Conservation (phyloP, 2,888 invertebrate genomes). For the Cheilosia soror region DNA sequence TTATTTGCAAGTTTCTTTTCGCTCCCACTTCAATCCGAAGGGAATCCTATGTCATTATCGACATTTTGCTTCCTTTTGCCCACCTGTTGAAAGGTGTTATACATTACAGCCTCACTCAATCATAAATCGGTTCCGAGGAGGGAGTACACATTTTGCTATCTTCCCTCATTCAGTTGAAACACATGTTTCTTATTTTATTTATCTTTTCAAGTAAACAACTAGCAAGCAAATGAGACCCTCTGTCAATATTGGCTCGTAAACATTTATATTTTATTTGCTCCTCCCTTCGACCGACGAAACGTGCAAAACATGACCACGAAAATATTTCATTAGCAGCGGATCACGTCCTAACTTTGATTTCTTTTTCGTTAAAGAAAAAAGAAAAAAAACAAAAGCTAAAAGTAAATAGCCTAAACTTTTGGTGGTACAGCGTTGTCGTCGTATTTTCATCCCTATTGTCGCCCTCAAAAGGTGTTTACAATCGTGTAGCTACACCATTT, state of each 20-base stretch:
- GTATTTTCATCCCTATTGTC: neutral
- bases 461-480: conserved; percentile 3
- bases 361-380: conserved; percentile 23
- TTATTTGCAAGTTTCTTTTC: too few relatives aligned
- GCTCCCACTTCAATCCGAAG: too few relatives aligned
- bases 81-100: too few relatives aligned
- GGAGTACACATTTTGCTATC: conserved; percentile 9
- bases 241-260: conserved; percentile 23
- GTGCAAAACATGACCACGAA: conserved; percentile 9
- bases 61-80: too few relatives aligned
- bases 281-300: neutral
- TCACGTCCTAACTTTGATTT: conserved; percentile 65
- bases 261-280: conserved; percentile 2
- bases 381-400: conserved; percentile 19
- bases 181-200: conserved; percentile 34
- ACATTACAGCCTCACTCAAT: too few relatives aligned
- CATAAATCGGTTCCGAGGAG: neutral
- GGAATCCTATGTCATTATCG: too few relatives aligned
- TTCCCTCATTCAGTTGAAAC: neutral
- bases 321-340: conserved; percentile 60
- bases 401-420: conserved; percentile 30
- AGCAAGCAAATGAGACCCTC: conserved; percentile 16
- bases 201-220: conserved; percentile 21
- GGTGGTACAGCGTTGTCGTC: neutral
- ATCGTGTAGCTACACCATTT: neutral